A percentile compares a stretch with the other conserved stretches of the same genome.
These are phyloP conservation scores for Peromyscus eremicus DNA, from an alignment of 2,797 vertebrate genomes.

Conservation along the genomic window DNA sequence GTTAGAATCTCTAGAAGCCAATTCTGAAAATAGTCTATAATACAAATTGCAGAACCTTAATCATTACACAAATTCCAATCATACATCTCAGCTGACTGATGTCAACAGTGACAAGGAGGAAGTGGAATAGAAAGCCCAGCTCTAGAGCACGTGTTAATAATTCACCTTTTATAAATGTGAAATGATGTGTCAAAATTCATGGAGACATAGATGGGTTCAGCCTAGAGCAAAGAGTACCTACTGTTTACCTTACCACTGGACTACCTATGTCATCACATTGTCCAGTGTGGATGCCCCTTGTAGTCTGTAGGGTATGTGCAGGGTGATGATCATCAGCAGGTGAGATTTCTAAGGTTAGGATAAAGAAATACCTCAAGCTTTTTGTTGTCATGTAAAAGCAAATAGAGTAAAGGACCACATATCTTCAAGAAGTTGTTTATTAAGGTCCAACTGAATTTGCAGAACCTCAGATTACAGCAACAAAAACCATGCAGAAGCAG, in stretches of 20 bases:
- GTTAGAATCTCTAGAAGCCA: neutral
- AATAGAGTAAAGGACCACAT: neutral
- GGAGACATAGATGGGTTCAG: neutral
- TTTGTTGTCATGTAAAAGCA: neutral
- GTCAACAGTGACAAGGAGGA: neutral
- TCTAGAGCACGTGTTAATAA: neutral
- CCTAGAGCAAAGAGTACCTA: neutral
- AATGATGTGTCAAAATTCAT: neutral
- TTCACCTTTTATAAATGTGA: neutral
- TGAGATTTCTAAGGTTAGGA: neutral
- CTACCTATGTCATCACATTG: neutral
- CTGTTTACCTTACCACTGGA: neutral
- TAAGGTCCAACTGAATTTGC: neutral
- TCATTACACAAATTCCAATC: neutral
- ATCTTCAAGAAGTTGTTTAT: neutral
- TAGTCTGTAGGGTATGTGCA: neutral
- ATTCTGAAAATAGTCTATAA: slow-evolving; percentile 14
- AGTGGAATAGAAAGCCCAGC: neutral
- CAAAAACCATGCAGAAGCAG: neutral
- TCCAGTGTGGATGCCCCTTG: no score
- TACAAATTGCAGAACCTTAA: neutral
- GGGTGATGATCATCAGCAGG: neutral
- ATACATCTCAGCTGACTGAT: neutral
- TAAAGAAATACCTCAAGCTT: neutral
- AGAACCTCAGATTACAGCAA: neutral